These are phyloP conservation scores for Crepidodera aurea DNA, from an alignment of 2,888 invertebrate genomes.

Conservation along the genomic window DNA sequence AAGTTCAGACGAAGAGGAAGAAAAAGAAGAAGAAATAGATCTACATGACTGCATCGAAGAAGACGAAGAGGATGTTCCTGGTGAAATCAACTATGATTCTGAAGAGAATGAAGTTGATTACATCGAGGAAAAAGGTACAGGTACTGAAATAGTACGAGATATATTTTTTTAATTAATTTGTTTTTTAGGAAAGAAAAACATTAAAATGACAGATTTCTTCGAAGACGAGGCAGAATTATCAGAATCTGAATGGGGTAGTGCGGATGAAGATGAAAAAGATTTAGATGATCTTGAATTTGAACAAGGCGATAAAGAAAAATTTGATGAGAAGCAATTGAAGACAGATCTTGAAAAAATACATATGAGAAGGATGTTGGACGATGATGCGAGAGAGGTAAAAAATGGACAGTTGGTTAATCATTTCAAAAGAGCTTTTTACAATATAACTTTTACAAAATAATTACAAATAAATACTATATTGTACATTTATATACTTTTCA, in stretches of 20 bases:
- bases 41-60: conserved; percentile 51
- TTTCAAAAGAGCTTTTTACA: no score
- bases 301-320: conserved; percentile 83
- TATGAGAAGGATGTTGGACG: conserved; percentile 85
- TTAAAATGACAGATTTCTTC: conserved; percentile 74
- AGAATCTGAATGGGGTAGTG: conserved; percentile 89
- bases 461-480: no score
- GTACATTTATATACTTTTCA: no score
- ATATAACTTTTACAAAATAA: no score
- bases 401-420: no score
- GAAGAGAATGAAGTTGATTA: conserved; percentile 78
- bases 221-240: conserved; percentile 93
- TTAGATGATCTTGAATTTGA: conserved; percentile 84
- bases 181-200: conserved; percentile 8
- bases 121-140: conserved; percentile 34
- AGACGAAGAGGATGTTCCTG: conserved; percentile 50
- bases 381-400: conserved; percentile 83
- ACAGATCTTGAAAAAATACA: conserved; percentile 86
- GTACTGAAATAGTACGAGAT: no score
- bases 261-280: conserved; percentile 85
- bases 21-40: conserved; percentile 53
- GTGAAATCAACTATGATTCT: conserved; percentile 77
- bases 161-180: no score
- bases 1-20: conserved; percentile 55
- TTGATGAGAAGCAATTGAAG: conserved; percentile 80